These are phyloP conservation scores for Phyllostomus hastatus DNA, from an alignment of 2,113 vertebrate genomes.

Conservation along the genomic window DNA sequence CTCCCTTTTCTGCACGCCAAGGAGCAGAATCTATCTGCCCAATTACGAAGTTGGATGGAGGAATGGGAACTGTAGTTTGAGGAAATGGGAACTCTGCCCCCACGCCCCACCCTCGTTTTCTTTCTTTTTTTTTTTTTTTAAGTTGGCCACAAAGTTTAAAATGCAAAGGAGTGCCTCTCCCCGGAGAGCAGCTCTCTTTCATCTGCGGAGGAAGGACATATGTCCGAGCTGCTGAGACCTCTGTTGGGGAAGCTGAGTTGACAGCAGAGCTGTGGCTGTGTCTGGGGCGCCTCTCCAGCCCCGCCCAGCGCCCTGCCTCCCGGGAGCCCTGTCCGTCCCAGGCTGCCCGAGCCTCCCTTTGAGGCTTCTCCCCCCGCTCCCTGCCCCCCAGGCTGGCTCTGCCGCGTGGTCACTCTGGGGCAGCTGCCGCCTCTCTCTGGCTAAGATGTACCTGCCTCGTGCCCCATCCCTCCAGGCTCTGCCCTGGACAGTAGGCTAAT, in stretches of 20 bases:
- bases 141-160: constrained; percentile 35
- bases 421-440: not conserved
- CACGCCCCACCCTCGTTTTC: rapidly evolving
- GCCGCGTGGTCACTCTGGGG: not conserved
- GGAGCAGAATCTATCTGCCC: not conserved
- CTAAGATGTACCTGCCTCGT: not conserved
- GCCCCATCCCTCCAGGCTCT: not conserved
- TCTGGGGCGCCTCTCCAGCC: not conserved
- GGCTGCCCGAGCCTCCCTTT: rapidly evolving
- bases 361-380: not conserved
- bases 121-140: not conserved
- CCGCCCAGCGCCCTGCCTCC: not conserved
- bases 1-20: not conserved
- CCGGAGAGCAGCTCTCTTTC: not conserved
- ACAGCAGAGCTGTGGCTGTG: rapidly evolving
- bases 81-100: constrained; percentile 16
- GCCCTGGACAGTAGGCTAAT: not conserved
- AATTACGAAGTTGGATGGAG: not conserved
- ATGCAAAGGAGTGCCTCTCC: constrained; percentile 42
- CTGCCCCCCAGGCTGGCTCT: not conserved
- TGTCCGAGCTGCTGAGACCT: constrained; percentile 22
- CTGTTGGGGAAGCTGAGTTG: not conserved
- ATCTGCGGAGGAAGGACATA: not conserved
- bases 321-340: rapidly evolving
- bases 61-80: constrained; percentile 18